phyloP scores from a whole-genome alignment of 2,888 invertebrate genomes.

The Apoda limacodes region DNA sequence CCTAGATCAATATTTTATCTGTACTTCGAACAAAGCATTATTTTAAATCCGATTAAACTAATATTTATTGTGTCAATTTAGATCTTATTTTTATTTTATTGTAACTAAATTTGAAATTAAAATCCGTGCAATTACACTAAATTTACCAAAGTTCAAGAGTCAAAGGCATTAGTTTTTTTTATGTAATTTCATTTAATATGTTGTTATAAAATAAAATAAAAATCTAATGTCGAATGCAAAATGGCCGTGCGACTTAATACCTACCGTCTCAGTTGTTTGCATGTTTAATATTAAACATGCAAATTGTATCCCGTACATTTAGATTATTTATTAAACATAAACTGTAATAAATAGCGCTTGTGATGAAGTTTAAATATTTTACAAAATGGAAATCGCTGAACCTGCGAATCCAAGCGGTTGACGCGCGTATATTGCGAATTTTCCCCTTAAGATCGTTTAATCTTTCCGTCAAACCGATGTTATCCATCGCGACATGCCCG shows the following conservation, averaged over 20 bases:
- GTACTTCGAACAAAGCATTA: too few relatives aligned
- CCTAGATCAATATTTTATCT: background rate
- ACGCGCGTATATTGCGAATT: slow-evolving; percentile 29
- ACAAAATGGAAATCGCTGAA: slow-evolving; percentile 27
- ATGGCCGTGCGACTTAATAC: slow-evolving; percentile 6
- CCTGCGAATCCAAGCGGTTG: slow-evolving; percentile 12
- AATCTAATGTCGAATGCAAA: slow-evolving; percentile 1
- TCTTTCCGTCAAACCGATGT: slow-evolving; percentile 55
- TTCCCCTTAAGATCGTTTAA: slow-evolving; percentile 39
- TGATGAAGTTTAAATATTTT: slow-evolving; percentile 23
- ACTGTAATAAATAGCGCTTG: background rate
- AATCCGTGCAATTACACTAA: too few relatives aligned
- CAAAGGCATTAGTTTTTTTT: background rate
- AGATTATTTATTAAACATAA: background rate
- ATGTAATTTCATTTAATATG: slow-evolving; percentile 5
- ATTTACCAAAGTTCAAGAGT: slow-evolving; percentile 5
- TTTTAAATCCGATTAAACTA: too few relatives aligned
- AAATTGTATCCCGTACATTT: slow-evolving; percentile 26
- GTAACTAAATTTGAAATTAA: too few relatives aligned
- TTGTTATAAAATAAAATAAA: slow-evolving; percentile 3
- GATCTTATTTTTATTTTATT: too few relatives aligned
- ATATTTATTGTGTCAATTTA: too few relatives aligned
- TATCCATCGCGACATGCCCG: slow-evolving; percentile 45
- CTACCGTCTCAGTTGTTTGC: slow-evolving; percentile 20
- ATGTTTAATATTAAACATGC: slow-evolving; percentile 29